phyloP scores from a whole-genome alignment of 2,888 invertebrate genomes.

The Acrobeloides nanus region DNA sequence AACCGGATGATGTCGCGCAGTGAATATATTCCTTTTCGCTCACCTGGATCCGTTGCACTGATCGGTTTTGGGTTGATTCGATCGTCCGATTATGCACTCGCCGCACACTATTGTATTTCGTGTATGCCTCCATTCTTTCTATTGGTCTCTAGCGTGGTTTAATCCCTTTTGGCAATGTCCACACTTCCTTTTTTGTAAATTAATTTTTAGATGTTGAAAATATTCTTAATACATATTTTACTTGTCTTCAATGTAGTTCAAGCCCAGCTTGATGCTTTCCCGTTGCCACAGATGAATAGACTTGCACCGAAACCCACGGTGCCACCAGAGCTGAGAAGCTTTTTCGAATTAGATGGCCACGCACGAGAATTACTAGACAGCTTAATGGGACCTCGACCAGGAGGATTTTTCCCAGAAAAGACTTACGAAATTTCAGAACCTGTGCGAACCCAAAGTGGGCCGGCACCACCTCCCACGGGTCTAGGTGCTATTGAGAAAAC shows the following conservation, averaged over 20 bases:
- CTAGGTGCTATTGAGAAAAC: conserved; percentile 42
- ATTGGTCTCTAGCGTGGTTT: no score
- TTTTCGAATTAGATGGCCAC: conserved; percentile 53
- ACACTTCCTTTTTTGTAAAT: no score
- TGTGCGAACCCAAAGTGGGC: conserved; percentile 10
- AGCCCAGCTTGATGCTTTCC: conserved; percentile 19
- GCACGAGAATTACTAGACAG: conserved; percentile 51
- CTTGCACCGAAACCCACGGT: conserved; percentile 51
- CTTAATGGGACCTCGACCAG: conserved; percentile 50
- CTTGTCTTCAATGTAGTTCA: not conserved
- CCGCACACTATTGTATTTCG: no score
- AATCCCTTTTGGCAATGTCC: no score
- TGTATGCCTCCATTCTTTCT: no score
- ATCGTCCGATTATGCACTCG: no score
- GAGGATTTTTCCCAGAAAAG: conserved; percentile 53
- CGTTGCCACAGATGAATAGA: conserved; percentile 19
- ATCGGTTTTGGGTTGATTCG: no score
- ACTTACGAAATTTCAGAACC: conserved; percentile 41
- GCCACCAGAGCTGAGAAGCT: conserved; percentile 47
- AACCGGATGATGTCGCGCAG: no score
- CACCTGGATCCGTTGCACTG: no score
- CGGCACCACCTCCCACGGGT: conserved; percentile 27
- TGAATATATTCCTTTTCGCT: no score
- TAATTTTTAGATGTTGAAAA: no score
- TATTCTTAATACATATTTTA: no score